phyloP scores from a whole-genome alignment of 2,113 vertebrate species.

The Epinephelus cyanopodus region DNA sequence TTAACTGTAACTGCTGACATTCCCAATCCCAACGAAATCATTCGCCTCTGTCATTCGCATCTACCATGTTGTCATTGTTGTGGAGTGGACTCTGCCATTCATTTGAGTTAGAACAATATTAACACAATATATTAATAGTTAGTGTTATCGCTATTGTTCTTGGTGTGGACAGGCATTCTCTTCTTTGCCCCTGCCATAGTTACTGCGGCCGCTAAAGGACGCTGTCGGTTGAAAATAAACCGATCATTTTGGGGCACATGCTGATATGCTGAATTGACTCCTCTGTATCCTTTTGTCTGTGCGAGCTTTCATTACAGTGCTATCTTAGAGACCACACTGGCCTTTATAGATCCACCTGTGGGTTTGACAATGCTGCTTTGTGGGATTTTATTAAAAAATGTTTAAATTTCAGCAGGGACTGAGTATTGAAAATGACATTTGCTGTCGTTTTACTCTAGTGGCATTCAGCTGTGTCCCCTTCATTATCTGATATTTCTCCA shows the following conservation, averaged over 20 bases:
- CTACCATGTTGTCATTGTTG: no score
- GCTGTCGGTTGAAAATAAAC: neutral
- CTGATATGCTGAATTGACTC: no score
- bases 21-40: no score
- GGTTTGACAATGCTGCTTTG: neutral
- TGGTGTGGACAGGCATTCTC: no score
- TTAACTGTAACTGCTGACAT: no score
- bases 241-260: neutral
- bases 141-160: no score
- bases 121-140: no score
- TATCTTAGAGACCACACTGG: neutral
- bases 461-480: constrained; percentile 24
- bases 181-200: no score
- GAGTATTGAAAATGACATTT: constrained; percentile 39
- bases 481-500: constrained; percentile 29
- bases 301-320: neutral
- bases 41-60: no score
- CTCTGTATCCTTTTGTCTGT: neutral
- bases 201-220: neutral
- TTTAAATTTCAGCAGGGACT: neutral
- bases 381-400: constrained; percentile 23
- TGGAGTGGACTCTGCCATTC: no score
- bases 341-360: neutral
- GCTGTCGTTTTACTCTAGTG: neutral
- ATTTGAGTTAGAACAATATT: no score